phyloP scores from a whole-genome alignment of 2,113 vertebrate genomes.

The Myiagra hebetior region DNA sequence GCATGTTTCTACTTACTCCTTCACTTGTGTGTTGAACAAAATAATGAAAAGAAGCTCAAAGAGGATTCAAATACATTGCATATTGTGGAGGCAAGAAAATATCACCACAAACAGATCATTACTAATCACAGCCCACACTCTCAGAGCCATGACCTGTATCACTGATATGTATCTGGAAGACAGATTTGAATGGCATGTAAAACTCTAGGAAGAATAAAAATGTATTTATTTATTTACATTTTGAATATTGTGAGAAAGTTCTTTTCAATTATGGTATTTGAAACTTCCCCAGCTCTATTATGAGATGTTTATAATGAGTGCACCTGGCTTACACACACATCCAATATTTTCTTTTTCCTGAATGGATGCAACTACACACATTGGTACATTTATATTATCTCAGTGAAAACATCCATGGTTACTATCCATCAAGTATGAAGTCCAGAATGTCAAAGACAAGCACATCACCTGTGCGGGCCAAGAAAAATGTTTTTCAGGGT shows the following conservation, averaged over 20 bases:
- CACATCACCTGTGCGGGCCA: neutral
- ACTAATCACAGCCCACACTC: neutral
- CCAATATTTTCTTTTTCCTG: neutral
- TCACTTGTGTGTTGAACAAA: neutral
- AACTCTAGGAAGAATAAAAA: neutral
- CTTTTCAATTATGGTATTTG: neutral
- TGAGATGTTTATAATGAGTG: neutral
- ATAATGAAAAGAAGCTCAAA: neutral
- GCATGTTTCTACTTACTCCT: neutral
- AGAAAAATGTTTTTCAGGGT: neutral
- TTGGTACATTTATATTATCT: neutral
- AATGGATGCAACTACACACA: neutral
- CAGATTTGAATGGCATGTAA: neutral
- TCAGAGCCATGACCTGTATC: neutral
- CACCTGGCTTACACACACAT: neutral
- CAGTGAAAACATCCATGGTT: neutral
- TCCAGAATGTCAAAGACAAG: neutral
- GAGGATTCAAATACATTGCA: neutral
- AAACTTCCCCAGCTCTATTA: neutral
- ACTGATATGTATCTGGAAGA: neutral
- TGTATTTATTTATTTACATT: neutral
- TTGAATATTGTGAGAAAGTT: neutral
- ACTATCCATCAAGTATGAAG: neutral
- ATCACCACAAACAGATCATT: neutral
- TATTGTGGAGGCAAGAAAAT: neutral